These are phyloP conservation scores for Piprites chloris DNA, from an alignment of 2,113 vertebrate species.

Conservation along the genomic window DNA sequence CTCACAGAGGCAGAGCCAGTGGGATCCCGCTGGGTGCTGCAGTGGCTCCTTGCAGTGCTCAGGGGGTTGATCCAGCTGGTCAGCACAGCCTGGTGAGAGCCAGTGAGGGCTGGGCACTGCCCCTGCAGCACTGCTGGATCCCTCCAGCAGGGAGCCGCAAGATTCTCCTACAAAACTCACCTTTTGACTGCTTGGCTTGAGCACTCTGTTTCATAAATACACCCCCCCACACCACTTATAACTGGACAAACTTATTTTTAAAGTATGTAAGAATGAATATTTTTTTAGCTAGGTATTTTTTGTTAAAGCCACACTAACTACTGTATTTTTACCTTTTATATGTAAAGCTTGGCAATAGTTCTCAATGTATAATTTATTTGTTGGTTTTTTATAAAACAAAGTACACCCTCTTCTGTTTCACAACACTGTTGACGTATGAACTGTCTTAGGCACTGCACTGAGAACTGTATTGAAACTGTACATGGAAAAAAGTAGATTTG, in stretches of 20 bases:
- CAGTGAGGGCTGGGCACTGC: background rate
- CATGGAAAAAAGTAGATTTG: slow-evolving; percentile 46
- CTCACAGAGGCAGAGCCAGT: background rate
- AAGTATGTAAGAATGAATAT: slow-evolving; percentile 6
- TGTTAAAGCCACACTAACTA: slow-evolving; percentile 57
- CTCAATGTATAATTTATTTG: slow-evolving; percentile 76
- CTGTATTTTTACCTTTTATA: slow-evolving; percentile 72
- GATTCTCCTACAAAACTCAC: background rate
- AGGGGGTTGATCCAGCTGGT: too few relatives aligned
- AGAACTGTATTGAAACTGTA: slow-evolving; percentile 55
- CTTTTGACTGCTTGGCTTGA: background rate
- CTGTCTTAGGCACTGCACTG: slow-evolving; percentile 49
- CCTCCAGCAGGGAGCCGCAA: background rate
- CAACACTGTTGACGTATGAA: slow-evolving; percentile 1
- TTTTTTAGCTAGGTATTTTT: slow-evolving; percentile 50
- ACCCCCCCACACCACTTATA: background rate
- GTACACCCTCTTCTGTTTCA: slow-evolving; percentile 45
- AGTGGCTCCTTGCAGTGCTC: background rate
- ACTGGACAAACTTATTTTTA: slow-evolving; percentile 58
- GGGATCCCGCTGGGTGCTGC: rapidly evolving
- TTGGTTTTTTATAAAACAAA: slow-evolving; percentile 44
- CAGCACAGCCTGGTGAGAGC: background rate
- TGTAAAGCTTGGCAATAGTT: slow-evolving; percentile 65
- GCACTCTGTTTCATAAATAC: background rate
- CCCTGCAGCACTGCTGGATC: rapidly evolving